These are phyloP conservation scores for Percopsis omiscomaycus DNA, from an alignment of 2,797 vertebrate genomes.

Conservation along the genomic window DNA sequence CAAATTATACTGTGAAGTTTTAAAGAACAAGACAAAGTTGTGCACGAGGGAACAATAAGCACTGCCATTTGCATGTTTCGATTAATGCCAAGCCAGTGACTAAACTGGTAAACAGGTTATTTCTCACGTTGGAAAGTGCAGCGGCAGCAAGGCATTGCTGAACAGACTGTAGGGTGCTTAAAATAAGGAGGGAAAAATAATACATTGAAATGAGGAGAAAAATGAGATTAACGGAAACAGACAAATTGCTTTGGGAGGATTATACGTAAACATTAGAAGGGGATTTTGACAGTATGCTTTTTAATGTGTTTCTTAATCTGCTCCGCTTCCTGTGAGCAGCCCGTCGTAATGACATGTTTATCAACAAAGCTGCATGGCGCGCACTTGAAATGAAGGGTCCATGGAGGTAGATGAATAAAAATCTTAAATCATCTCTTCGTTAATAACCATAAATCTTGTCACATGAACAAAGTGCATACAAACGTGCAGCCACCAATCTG, in stretches of 20 bases:
- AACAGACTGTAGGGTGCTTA: background rate
- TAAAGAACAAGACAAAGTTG: background rate
- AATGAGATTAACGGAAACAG: background rate
- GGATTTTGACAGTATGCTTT: background rate
- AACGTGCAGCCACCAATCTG: too few relatives aligned
- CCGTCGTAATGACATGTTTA: constrained; percentile 17
- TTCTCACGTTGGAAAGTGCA: too few relatives aligned
- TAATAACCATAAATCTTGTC: constrained; percentile 27
- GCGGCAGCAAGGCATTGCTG: background rate
- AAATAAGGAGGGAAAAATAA: background rate
- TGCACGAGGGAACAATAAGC: background rate
- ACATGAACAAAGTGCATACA: background rate
- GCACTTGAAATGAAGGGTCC: constrained; percentile 8
- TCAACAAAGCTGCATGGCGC: constrained; percentile 26
- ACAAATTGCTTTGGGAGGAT: constrained; percentile 5
- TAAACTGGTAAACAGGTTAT: too few relatives aligned
- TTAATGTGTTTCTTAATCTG: constrained; percentile 24
- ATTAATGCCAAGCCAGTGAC: too few relatives aligned
- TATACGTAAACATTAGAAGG: background rate
- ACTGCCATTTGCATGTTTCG: too few relatives aligned
- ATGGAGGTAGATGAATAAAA: constrained; percentile 15
- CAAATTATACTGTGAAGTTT: too few relatives aligned
- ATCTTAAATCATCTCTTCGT: constrained; percentile 30
- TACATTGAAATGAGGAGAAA: background rate
- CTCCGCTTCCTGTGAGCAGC: background rate